phyloP scores from a whole-genome alignment of 2,888 invertebrate genomes.

The Operophtera brumata region DNA sequence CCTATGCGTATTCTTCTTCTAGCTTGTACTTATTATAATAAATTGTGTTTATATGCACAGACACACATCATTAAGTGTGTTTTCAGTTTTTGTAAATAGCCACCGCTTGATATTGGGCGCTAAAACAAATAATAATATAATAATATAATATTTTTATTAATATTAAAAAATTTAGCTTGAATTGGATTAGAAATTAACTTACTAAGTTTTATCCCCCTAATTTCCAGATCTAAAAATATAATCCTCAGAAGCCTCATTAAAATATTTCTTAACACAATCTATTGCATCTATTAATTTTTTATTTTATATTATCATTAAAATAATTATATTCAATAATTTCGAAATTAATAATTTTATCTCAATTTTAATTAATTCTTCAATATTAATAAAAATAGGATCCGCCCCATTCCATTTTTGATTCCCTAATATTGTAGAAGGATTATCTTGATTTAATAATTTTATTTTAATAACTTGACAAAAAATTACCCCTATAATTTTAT shows the following conservation, averaged over 20 bases:
- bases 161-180: too few species aligned
- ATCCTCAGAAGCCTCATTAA: slow-evolving; percentile 78
- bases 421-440: slow-evolving; percentile 79
- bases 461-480: slow-evolving; percentile 84
- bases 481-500: slow-evolving; percentile 81
- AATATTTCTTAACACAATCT: slow-evolving; percentile 82
- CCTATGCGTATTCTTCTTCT: too few species aligned
- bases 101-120: too few species aligned
- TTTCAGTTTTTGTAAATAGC: too few species aligned
- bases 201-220: slow-evolving; percentile 81
- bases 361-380: slow-evolving; percentile 60
- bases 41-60: too few species aligned
- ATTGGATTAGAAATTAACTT: slow-evolving; percentile 84
- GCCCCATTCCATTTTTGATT: slow-evolving; percentile 82
- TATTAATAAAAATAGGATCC: slow-evolving; percentile 80
- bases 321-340: slow-evolving; percentile 58
- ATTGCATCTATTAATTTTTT: slow-evolving; percentile 79
- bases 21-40: too few species aligned
- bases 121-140: too few species aligned
- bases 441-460: slow-evolving; percentile 79
- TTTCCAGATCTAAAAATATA: slow-evolving; percentile 73
- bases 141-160: too few species aligned
- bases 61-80: too few species aligned
- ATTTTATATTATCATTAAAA: slow-evolving; percentile 69
- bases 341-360: slow-evolving; percentile 49